A percentile compares a stretch with the other conserved stretches of the same genome.
Evolutionary conservation across 53 echinoderm and acorn worm genomes (phyloP).

Genomic region (Holothuria leucospilota): DNA sequence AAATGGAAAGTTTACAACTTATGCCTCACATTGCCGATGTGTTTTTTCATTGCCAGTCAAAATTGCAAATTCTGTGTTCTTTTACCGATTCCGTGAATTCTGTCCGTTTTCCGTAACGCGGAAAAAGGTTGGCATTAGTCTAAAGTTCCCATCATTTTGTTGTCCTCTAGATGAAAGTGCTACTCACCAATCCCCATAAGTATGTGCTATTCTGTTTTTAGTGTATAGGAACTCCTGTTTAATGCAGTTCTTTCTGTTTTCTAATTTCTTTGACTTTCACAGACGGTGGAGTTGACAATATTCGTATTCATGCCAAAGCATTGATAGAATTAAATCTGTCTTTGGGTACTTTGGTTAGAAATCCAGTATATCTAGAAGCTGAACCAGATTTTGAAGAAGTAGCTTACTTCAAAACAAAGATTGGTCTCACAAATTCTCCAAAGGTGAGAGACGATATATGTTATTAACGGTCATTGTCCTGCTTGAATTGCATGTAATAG

Average conservation of each 20-base stretch:
- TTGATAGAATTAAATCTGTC: conserved; percentile 87
- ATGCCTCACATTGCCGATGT: too few species aligned
- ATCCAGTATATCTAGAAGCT: conserved; percentile 79
- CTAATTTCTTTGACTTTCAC: not conserved
- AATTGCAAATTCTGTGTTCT: too few species aligned
- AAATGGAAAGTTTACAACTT: too few species aligned
- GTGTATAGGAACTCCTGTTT: too few species aligned
- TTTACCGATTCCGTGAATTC: too few species aligned
- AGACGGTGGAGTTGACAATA: conserved; percentile 16
- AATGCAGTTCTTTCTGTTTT: not conserved
- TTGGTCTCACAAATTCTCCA: conserved; percentile 82
- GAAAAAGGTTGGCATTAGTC: too few species aligned
- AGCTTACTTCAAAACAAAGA: conserved; percentile 94
- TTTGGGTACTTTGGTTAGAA: conserved; percentile 88
- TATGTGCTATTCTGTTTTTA: too few species aligned
- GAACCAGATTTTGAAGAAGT: conserved; percentile 92
- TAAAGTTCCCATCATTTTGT: too few species aligned
- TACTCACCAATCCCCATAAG: too few species aligned
- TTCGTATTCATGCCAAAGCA: conserved; percentile 81
- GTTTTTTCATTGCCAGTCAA: too few species aligned
- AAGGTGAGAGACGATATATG: conserved; percentile 54
- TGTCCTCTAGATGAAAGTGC: too few species aligned
- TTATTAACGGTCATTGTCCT: not conserved
- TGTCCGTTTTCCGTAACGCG: too few species aligned
- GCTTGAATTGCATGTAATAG: not conserved